Evolutionary conservation across 2,797 vertebrate species (phyloP).

Genomic region (Pangasius macronema): DNA sequence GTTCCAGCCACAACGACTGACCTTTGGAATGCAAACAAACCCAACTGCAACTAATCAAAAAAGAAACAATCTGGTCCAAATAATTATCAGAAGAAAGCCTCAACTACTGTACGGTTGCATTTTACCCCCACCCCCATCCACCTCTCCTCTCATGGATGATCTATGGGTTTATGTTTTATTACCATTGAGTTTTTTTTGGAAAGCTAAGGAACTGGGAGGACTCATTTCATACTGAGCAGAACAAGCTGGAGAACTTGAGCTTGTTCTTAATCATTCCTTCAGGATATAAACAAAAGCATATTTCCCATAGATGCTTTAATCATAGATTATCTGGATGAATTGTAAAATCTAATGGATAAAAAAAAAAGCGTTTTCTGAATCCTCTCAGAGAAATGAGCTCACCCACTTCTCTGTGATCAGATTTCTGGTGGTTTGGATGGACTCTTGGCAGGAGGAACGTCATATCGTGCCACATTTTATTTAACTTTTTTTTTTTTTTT

Average conservation of each 20-base stretch:
- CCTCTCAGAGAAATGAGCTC: not conserved
- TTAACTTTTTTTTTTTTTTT: not conserved
- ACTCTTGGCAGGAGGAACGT: not conserved
- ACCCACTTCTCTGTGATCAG: not conserved
- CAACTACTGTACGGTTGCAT: not conserved
- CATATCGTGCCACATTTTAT: not conserved
- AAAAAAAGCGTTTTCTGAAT: not conserved
- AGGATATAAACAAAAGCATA: slow-evolving; percentile 14
- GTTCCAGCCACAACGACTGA: slow-evolving; percentile 50
- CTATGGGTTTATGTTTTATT: slow-evolving; percentile 12
- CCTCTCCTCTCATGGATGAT: not conserved
- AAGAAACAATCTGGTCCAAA: slow-evolving; percentile 17
- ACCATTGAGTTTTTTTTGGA: not conserved
- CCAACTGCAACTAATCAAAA: slow-evolving; percentile 31
- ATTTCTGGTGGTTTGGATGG: not conserved
- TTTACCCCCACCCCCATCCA: not conserved
- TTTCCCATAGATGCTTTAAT: slow-evolving; percentile 8
- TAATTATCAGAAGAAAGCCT: slow-evolving; percentile 5
- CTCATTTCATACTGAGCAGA: not conserved
- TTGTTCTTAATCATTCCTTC: slow-evolving; percentile 1
- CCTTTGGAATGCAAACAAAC: slow-evolving; percentile 58
- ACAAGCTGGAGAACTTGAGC: not conserved
- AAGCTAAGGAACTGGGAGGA: not conserved
- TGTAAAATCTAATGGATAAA: not conserved
- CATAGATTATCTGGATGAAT: slow-evolving; percentile 10